Evolutionary conservation across 1,140 invertebrate genomes (phyloP).

Genomic region (Drosophila nigrodunni): DNA sequence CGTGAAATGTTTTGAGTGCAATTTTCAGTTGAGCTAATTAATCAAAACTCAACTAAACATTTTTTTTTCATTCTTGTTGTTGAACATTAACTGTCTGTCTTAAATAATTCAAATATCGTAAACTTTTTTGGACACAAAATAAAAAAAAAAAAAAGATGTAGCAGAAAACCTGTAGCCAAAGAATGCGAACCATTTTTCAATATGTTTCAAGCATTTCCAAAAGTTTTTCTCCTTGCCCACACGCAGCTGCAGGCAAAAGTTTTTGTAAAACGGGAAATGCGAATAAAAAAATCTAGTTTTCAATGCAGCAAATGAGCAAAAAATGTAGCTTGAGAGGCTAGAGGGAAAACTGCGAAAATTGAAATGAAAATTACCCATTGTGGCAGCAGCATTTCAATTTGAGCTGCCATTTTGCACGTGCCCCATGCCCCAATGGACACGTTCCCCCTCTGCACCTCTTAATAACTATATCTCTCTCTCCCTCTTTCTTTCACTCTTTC

Average conservation of each 20-base stretch:
- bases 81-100: conserved; percentile 7
- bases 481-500: neutral
- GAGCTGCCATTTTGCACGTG: conserved; percentile 76
- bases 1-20: neutral
- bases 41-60: conserved; percentile 42
- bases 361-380: conserved; percentile 84
- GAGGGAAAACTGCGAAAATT: conserved; percentile 76
- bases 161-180: conserved; percentile 17
- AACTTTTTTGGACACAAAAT: conserved; percentile 32
- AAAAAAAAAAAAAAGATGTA: too few species aligned
- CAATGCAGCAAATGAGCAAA: conserved; percentile 78
- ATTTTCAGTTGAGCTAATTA: conserved; percentile 64
- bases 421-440: conserved; percentile 37
- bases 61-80: neutral
- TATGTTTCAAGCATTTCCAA: conserved; percentile 73
- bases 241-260: conserved; percentile 73
- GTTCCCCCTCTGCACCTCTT: neutral
- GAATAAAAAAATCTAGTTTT: conserved; percentile 38
- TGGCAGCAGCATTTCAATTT: conserved; percentile 80
- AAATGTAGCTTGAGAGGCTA: conserved; percentile 33
- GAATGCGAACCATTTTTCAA: conserved; percentile 72
- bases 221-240: conserved; percentile 62
- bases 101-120: conserved; percentile 42
- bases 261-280: conserved; percentile 27
- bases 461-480: neutral